A percentile compares a stretch with the other conserved stretches of the same genome.
phyloP scores from a whole-genome alignment of 2,113 vertebrate species.

The Equus przewalskii region DNA sequence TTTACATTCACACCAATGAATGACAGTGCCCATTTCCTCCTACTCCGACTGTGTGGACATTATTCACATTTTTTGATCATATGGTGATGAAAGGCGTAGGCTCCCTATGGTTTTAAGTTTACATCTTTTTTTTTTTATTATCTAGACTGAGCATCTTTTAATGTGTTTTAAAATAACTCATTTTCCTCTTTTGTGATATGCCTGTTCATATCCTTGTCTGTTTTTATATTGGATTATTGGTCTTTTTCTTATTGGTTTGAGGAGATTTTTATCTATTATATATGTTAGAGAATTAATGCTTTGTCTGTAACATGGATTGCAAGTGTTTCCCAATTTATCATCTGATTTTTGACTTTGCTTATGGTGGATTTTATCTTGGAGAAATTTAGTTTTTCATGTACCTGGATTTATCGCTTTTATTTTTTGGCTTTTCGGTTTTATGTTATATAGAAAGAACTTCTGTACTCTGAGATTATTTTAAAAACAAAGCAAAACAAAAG shows the following conservation, averaged over 20 bases:
- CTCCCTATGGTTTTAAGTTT: not conserved
- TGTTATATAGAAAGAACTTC: not conserved
- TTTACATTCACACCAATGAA: not conserved
- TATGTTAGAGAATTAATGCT: slow-evolving; percentile 42
- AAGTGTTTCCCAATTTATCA: slow-evolving; percentile 11
- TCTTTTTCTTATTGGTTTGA: slow-evolving; percentile 35
- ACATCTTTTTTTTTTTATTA: slow-evolving; percentile 44
- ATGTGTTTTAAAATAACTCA: slow-evolving; percentile 52
- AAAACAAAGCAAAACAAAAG: not conserved
- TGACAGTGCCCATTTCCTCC: not conserved
- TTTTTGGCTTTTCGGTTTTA: not conserved
- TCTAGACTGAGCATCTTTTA: slow-evolving; percentile 10
- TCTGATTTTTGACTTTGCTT: slow-evolving; percentile 48
- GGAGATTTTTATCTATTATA: slow-evolving; percentile 43
- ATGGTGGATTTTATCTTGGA: not conserved
- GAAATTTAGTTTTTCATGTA: not conserved
- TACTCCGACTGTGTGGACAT: not conserved
- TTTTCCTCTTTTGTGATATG: slow-evolving; percentile 28
- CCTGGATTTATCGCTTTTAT: slow-evolving; percentile 29
- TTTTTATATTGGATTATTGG: slow-evolving; percentile 43
- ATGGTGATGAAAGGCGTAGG: not conserved
- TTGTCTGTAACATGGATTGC: not conserved
- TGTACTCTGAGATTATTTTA: not conserved
- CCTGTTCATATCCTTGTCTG: slow-evolving; percentile 34
- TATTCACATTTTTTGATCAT: slow-evolving; percentile 4